Evolutionary conservation across 2,888 invertebrate species (phyloP).

Genomic region (Ptychoptera contaminata): DNA sequence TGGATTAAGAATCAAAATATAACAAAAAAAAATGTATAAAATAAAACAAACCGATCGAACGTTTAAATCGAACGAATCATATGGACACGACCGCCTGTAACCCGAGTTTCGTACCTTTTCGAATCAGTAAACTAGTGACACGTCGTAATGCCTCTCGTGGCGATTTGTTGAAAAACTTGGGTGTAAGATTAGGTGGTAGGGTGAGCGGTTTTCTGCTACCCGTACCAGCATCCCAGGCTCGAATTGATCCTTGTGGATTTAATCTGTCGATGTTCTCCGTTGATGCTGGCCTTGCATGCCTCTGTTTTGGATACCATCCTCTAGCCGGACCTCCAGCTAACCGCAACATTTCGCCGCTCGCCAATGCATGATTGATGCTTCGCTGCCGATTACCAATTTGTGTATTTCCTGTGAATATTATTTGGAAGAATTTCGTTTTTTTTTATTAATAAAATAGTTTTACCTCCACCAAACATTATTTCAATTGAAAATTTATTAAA

Average conservation of each 20-base stretch:
- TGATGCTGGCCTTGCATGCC: conserved; percentile 62
- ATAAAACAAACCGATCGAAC: no score
- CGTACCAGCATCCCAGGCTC: conserved; percentile 35
- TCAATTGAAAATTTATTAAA: conserved; percentile 1
- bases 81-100: not conserved
- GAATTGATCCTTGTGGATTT: conserved; percentile 31
- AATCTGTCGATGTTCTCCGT: conserved; percentile 73
- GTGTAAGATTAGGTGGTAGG: conserved; percentile 75
- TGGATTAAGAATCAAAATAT: no score
- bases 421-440: conserved; percentile 27
- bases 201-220: conserved; percentile 61
- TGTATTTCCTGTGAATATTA: conserved; percentile 33
- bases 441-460: not conserved
- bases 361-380: conserved; percentile 37
- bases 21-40: no score
- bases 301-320: conserved; percentile 69
- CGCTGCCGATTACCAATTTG: conserved; percentile 36
- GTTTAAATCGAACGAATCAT: no score
- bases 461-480: not conserved
- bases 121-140: conserved; percentile 76
- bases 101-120: conserved; percentile 46
- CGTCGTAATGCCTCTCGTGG: conserved; percentile 72
- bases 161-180: conserved; percentile 79
- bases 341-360: conserved; percentile 65
- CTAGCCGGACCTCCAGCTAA: conserved; percentile 67